Evolutionary conservation across 2,888 invertebrate genomes (phyloP).

Genomic region (Lasioglossum morio): DNA sequence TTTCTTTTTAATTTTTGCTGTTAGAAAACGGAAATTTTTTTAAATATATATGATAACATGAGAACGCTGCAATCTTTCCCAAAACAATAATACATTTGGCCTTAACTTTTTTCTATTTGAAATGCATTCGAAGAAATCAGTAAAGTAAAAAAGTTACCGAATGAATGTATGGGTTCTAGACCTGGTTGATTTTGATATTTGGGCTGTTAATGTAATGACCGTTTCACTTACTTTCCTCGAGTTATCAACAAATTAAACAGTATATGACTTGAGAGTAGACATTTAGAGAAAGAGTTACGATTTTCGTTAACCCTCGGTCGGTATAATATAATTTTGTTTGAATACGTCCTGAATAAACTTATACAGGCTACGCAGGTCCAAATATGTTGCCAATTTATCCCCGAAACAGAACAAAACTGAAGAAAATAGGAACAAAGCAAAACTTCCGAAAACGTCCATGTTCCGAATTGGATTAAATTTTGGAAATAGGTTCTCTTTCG

Average conservation of each 20-base stretch:
- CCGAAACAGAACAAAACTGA: neutral
- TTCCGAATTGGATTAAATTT: neutral
- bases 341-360: slow-evolving; percentile 1
- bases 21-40: neutral
- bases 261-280: neutral
- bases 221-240: slow-evolving; percentile 38
- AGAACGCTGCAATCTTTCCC: slow-evolving; percentile 13
- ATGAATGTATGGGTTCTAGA: slow-evolving; percentile 69
- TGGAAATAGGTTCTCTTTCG: neutral
- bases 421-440: neutral
- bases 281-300: slow-evolving; percentile 1
- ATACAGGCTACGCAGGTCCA: neutral
- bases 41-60: neutral
- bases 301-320: slow-evolving; percentile 14
- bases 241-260: slow-evolving; percentile 20
- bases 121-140: slow-evolving; percentile 35
- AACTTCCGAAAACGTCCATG: neutral
- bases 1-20: neutral
- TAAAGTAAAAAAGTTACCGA: slow-evolving; percentile 49
- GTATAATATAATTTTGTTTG: slow-evolving; percentile 15
- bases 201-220: slow-evolving; percentile 67
- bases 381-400: neutral
- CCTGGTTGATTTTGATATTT: slow-evolving; percentile 71
- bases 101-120: slow-evolving; percentile 24
- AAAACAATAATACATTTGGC: slow-evolving; percentile 29